Evolutionary conservation across 2,888 invertebrate genomes (phyloP), one percentile per base, ranked within the genome.

Genomic region (Drosophila paracracens): DNA sequence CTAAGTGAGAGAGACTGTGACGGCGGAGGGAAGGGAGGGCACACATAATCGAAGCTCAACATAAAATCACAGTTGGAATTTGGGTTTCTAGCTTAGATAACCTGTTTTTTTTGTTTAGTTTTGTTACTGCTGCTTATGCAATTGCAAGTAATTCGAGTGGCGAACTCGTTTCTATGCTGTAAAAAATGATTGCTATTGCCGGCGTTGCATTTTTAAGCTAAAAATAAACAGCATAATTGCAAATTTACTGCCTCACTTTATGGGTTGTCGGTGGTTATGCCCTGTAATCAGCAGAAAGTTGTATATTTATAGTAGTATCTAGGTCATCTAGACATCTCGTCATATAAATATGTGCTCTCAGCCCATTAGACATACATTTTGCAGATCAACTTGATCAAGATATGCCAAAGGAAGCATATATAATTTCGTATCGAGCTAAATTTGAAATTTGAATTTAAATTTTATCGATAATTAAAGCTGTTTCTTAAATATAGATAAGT

Each of bases 171-270:
- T 69, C 58, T 69, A 82, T 75, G 79, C 66, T 71, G 61, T 72
- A 72, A 68, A 68, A 70, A 82, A 74, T 72, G 66, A 64, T 76
- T 70, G 61, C 56, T 54, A 48, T 51, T 74, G 74, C 65, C 52
- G 63, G 46, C 52, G 64, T 65, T 76, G 65, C 76, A 67, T 71
- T 69, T 71, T 68, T 70, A 50, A 33, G 63, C 74, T 76, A 79
- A 85, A 81, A 83, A 83, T 85, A 85, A 86, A 74, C 74, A 88
- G 76, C 74, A 76, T 79, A 85, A 79, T 82, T 81, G 81, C 72
- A 76, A 64, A 70, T 64, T 79, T 74, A 52, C 63, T 58, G 68
- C 69, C 64, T 43, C 33, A 48, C 35, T 63, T 38, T n/a, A 31
- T 46, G 61, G 54, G 48, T 68, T 56, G 50, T 73, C 51, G 70